These are phyloP conservation scores for Petrophora chlorosata DNA, from an alignment of 2,888 invertebrate genomes.

Conservation along the genomic window DNA sequence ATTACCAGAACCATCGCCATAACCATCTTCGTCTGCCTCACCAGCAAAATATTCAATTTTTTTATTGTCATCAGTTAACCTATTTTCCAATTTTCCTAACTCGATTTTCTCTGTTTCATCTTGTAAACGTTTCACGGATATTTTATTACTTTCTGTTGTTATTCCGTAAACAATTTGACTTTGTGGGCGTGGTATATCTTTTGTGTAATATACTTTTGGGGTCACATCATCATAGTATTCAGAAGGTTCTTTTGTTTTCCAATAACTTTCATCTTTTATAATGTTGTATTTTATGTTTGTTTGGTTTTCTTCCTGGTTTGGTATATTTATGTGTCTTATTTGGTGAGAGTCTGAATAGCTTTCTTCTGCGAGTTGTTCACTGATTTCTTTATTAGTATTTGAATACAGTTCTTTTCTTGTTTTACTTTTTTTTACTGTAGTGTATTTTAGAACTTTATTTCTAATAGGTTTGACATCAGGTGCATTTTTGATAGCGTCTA, in stretches of 20 bases:
- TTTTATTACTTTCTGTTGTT: slow-evolving; percentile 14
- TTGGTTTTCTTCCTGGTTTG: no score
- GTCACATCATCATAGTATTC: no score
- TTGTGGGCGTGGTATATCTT: no score
- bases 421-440: no score
- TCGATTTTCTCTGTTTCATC: slow-evolving; percentile 35
- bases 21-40: slow-evolving; percentile 35
- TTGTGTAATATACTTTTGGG: no score
- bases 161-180: slow-evolving; percentile 1
- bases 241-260: slow-evolving; percentile 10
- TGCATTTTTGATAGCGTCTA: slow-evolving; percentile 69
- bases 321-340: slow-evolving; percentile 16
- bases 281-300: background rate
- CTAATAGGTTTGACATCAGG: slow-evolving; percentile 62
- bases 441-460: slow-evolving; percentile 47
- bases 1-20: slow-evolving; percentile 5
- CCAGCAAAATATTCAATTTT: slow-evolving; percentile 37
- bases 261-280: background rate
- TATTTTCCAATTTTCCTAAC: slow-evolving; percentile 33
- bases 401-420: no score
- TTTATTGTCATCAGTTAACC: slow-evolving; percentile 13
- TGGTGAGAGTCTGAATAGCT: slow-evolving; percentile 13
- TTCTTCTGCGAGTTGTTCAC: slow-evolving; percentile 4
- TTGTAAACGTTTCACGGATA: slow-evolving; percentile 27
- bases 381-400: slow-evolving; percentile 1